phyloP scores from a whole-genome alignment of 2,797 vertebrate genomes.

The Scolopax bukidnonensis region DNA sequence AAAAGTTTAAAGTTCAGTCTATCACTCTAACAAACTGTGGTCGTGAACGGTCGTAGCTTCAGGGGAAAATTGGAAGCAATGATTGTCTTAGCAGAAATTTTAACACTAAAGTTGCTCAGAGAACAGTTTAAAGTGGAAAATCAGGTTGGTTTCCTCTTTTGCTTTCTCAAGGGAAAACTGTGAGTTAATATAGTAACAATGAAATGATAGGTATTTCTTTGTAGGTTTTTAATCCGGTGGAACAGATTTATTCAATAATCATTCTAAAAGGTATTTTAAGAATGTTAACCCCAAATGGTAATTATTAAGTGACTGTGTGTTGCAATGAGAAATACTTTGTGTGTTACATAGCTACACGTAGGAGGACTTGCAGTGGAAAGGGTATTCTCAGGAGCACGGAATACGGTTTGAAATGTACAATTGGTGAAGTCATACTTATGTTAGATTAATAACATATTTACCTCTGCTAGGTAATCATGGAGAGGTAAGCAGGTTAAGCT shows the following conservation, averaged over 20 bases:
- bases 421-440: neutral
- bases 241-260: neutral
- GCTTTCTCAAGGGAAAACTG: conserved; percentile 22
- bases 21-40: conserved; percentile 16
- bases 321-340: neutral
- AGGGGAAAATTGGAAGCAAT: conserved; percentile 29
- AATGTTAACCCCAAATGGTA: neutral
- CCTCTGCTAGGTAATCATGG: neutral
- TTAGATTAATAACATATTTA: conserved; percentile 23
- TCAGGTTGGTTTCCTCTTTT: conserved; percentile 30
- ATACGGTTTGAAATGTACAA: neutral
- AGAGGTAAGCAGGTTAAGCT: neutral
- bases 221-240: neutral
- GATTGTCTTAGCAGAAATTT: conserved; percentile 45
- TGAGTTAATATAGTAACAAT: conserved; percentile 6
- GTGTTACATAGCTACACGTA: neutral
- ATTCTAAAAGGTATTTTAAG: conserved; percentile 28
- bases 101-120: conserved; percentile 24
- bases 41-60: neutral
- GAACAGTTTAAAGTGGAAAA: conserved; percentile 47
- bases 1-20: conserved; percentile 39
- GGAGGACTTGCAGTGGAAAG: neutral
- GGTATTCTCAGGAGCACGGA: neutral
- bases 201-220: conserved; percentile 27
- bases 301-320: neutral